phyloP scores from a whole-genome alignment of 2,797 vertebrate genomes.

The Hapalemur alaotrensis region DNA sequence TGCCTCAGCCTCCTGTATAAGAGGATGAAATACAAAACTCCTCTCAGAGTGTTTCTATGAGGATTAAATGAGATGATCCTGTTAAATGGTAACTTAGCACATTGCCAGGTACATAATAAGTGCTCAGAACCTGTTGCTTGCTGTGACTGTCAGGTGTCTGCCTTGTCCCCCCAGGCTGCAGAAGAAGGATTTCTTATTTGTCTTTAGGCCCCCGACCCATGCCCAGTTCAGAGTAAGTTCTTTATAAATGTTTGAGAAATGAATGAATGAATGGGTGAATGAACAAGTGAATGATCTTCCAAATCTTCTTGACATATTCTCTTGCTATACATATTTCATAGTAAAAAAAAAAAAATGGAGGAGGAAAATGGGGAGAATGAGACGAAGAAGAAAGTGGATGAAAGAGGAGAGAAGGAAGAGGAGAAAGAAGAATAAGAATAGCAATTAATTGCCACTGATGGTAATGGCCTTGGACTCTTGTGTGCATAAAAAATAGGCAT shows the following conservation, averaged over 20 bases:
- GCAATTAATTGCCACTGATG: not conserved
- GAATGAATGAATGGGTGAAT: not conserved
- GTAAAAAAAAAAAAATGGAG: not conserved
- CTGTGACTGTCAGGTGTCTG: not conserved
- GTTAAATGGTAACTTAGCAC: not conserved
- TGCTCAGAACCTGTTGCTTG: not conserved
- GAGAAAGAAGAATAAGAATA: not conserved
- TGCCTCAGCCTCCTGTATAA: not conserved
- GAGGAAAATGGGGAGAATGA: not conserved
- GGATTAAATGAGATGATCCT: not conserved
- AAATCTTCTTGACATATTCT: not conserved
- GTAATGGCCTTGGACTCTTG: not conserved
- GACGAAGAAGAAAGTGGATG: not conserved
- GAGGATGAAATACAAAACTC: constrained; percentile 18
- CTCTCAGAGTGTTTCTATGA: not conserved
- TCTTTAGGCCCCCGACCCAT: not conserved
- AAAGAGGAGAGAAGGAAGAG: not conserved
- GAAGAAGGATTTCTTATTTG: not conserved
- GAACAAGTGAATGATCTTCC: not conserved
- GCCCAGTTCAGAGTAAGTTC: not conserved
- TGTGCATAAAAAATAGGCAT: not conserved
- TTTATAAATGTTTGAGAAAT: constrained; percentile 14
- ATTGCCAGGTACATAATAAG: not conserved
- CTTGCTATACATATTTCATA: not conserved
- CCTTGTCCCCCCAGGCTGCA: not conserved